Evolutionary conservation across 2,113 vertebrate species (phyloP), one percentile per base, ranked within the genome.

Genomic region (Salminus brasiliensis): DNA sequence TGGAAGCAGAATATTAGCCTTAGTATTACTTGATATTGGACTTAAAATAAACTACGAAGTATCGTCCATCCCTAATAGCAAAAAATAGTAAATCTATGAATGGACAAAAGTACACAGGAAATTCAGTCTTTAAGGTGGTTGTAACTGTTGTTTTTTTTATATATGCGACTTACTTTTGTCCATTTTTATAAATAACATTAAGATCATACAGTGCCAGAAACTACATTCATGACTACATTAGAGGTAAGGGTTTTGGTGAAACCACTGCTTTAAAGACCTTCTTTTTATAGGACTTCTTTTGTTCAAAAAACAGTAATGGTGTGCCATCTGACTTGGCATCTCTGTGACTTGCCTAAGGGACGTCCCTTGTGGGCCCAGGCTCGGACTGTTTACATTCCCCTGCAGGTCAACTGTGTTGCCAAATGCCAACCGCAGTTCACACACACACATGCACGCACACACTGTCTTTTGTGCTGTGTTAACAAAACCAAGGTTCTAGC

Each of bases 351-450:
- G 11, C 47, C 43, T 39, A 36, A 11, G 49, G 43, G 60, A 41
- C 30, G 12, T 67, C 49, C 36, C 60, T 45, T 55, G n/a, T 57
- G 10, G 47, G 45, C 57, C 49, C 59, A 41, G 12, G 25, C 80
- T 70, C 72, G 52, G 67, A 84, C 55, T 88, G 85, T 89, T 91
- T 90, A 85, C 88, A 89, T 90, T 92, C 83, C 77, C 84, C 67
- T 67, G 21, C 45, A 69, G 75, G 49, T 85, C 65, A 72, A 32
- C 30, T 83, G 80, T 71, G 55, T 80, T 73, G 83, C 82, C 82
- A 81, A 36, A 66, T 21, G 32, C 32, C 32, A 66, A 10, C 32
- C 21, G 23, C 32, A 39, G 16, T 55, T 71, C 21, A 78, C 83
- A 63, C 62, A 66, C 57, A 78, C 57, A 59, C 43, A n/a, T 25